These are phyloP conservation scores for Drosophila lowei DNA, from an alignment of 1,140 invertebrate species.

Conservation along the genomic window DNA sequence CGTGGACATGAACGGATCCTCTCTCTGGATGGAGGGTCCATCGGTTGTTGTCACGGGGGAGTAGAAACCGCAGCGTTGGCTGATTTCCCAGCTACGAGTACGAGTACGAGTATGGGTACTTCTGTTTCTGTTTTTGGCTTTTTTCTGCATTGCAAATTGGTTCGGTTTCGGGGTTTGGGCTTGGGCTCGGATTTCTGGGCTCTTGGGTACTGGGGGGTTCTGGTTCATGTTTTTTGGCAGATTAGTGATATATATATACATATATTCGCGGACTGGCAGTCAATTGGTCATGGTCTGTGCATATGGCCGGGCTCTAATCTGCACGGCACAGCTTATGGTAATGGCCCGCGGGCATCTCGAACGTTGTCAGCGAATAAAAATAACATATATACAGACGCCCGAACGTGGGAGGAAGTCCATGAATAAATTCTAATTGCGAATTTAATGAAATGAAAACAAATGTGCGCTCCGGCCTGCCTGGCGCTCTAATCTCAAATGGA, in stretches of 20 bases:
- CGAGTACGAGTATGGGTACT: conserved; percentile 7
- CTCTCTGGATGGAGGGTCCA: too few species aligned
- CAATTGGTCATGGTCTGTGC: conserved; percentile 63
- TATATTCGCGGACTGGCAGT: conserved; percentile 60
- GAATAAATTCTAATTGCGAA: conserved; percentile 76
- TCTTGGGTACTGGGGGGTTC: not conserved
- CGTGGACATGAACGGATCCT: too few species aligned
- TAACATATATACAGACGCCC: not conserved
- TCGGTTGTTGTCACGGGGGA: not conserved
- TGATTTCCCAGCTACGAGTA: conserved; percentile 3
- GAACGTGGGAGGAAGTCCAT: conserved; percentile 38
- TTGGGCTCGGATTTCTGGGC: too few species aligned
- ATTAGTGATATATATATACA: conserved; percentile 52
- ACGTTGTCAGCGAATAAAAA: conserved; percentile 43
- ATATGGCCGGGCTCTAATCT: conserved; percentile 64
- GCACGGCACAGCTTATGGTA: conserved; percentile 66
- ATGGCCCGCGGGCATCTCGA: conserved; percentile 50
- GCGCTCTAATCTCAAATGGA: conserved; percentile 53
- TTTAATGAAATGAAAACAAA: conserved; percentile 79
- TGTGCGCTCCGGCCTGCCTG: conserved; percentile 24
- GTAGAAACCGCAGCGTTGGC: conserved; percentile 50
- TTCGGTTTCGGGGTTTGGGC: conserved; percentile 4
- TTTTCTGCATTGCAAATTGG: conserved; percentile 50
- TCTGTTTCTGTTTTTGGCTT: conserved; percentile 35
- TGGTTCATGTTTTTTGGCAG: conserved; percentile 56